Percentiles rank a stretch among this genome's conserved stretches.
These are phyloP conservation scores for Podabrus alpinus DNA, from an alignment of 2,888 invertebrate species.

Conservation along the genomic window DNA sequence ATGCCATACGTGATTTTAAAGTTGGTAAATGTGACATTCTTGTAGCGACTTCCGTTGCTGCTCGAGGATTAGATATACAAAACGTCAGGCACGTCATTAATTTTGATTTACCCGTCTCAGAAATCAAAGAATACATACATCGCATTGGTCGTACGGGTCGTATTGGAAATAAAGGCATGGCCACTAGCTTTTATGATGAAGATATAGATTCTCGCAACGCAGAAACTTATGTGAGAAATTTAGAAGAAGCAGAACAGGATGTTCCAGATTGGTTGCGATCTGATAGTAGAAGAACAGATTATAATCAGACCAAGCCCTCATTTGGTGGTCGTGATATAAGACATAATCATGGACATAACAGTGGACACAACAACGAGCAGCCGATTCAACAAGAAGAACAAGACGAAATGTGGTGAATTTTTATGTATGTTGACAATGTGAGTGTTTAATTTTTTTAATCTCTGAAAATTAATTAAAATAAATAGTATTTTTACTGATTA, in stretches of 20 bases:
- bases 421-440: neutral
- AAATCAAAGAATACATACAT: constrained; percentile 93
- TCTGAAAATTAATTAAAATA: neutral
- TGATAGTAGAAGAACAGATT: constrained; percentile 53
- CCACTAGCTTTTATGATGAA: constrained; percentile 81
- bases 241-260: constrained; percentile 77
- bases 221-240: constrained; percentile 69
- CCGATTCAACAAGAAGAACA: neutral
- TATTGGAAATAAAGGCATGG: constrained; percentile 79
- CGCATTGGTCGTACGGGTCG: constrained; percentile 94
- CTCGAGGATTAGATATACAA: constrained; percentile 89
- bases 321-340: constrained; percentile 75
- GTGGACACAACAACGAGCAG: no score
- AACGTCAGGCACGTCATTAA: constrained; percentile 89
- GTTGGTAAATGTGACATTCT: constrained; percentile 75
- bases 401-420: no score
- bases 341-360: no score
- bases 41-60: constrained; percentile 94
- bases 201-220: constrained; percentile 65
- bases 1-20: constrained; percentile 79
- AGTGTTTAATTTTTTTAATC: neutral
- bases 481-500: neutral
- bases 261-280: constrained; percentile 77
- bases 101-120: constrained; percentile 82
- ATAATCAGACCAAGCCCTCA: constrained; percentile 47